phyloP scores from a whole-genome alignment of 2,113 vertebrate species.

The human (Homo sapiens) region GRCh38 chr11:111164001-111164500 shows the following conservation, averaged over 20 bases:
- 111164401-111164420: background rate
- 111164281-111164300: background rate
- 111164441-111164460: slow-evolving; percentile 41
- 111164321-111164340: background rate
- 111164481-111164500: background rate
- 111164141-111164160: background rate
- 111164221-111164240: background rate
- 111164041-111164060: background rate
- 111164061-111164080: background rate
- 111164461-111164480: slow-evolving; percentile 37
- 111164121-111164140: background rate
- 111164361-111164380: background rate
- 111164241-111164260: background rate
- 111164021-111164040: background rate
- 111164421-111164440: slow-evolving; percentile 30
- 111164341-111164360: background rate
- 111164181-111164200: background rate
- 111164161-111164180: background rate
- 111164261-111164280: background rate
- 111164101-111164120: background rate
- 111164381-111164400: slow-evolving; percentile 13
- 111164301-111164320: background rate
- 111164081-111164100: background rate
- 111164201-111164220: background rate
- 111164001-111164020: background rate